phyloP scores from a whole-genome alignment of 1,140 invertebrate genomes.

The Zelostemma sp. region DNA sequence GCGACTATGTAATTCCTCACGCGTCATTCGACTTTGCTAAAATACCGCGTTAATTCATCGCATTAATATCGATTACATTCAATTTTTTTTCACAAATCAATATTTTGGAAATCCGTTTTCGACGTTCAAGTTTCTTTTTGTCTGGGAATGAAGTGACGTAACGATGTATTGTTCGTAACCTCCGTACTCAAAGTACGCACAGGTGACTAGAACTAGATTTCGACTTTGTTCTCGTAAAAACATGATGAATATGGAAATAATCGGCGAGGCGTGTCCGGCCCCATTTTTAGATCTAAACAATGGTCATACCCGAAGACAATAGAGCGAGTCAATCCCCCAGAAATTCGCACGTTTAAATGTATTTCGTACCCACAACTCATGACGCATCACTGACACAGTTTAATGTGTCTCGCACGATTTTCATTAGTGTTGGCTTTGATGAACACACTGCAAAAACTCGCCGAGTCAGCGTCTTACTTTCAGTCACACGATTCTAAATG shows the following conservation, averaged over 20 bases:
- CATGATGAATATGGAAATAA: slow-evolving; percentile 6
- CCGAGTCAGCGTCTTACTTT: no score
- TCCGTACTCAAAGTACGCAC: background rate
- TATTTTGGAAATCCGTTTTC: no score
- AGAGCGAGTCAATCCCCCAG: background rate
- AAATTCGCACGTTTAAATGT: slow-evolving; percentile 2
- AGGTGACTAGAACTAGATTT: slow-evolving; percentile 5
- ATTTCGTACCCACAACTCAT: background rate
- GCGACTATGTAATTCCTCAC: background rate
- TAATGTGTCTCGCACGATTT: background rate
- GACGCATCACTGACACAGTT: slow-evolving; percentile 1
- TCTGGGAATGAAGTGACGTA: background rate
- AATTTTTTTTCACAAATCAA: background rate
- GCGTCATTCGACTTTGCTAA: background rate
- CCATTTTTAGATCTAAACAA: slow-evolving; percentile 2
- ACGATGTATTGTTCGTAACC: background rate
- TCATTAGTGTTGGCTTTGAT: no score
- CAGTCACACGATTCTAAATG: no score
- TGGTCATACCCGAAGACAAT: slow-evolving; percentile 2
- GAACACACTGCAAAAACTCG: no score
- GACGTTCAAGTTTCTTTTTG: no score
- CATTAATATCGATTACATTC: background rate
- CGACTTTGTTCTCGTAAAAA: background rate
- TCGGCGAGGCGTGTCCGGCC: background rate
- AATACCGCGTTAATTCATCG: background rate